Evolutionary conservation across 2,888 invertebrate genomes (phyloP).

Genomic region (Pseudococcus jackbeardsleyi): DNA sequence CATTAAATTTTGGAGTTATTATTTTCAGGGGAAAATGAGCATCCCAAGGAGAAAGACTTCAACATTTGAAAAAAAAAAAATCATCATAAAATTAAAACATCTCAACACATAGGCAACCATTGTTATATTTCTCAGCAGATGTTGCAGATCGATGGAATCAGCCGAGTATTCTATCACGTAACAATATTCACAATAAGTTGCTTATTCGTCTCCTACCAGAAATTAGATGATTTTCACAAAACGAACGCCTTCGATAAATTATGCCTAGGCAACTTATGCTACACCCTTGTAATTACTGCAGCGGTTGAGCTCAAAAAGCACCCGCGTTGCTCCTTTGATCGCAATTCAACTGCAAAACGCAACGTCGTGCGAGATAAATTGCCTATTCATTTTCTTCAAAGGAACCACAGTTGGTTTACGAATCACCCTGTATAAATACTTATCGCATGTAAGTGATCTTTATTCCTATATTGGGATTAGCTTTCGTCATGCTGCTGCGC

Average conservation of each 20-base stretch:
- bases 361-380: not conserved
- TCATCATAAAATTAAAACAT: too few species aligned
- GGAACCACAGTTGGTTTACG: not conserved
- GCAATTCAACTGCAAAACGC: not conserved
- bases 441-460: conserved; percentile 52
- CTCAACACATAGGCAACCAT: not conserved
- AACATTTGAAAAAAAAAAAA: too few species aligned
- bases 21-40: too few species aligned
- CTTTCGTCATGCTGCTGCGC: not conserved
- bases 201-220: too few species aligned
- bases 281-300: not conserved
- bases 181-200: too few species aligned
- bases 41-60: too few species aligned
- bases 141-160: not conserved
- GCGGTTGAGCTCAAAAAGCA: not conserved
- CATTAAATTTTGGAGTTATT: too few species aligned
- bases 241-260: too few species aligned
- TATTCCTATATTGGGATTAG: conserved; percentile 36
- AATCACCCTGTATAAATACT: conserved; percentile 7
- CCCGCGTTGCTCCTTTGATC: not conserved
- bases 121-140: not conserved
- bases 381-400: not conserved
- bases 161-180: too few species aligned
- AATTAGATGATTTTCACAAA: too few species aligned
- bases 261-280: not conserved